These are phyloP conservation scores for Numenius arquata DNA, from an alignment of 2,113 vertebrate genomes.

Conservation along the genomic window DNA sequence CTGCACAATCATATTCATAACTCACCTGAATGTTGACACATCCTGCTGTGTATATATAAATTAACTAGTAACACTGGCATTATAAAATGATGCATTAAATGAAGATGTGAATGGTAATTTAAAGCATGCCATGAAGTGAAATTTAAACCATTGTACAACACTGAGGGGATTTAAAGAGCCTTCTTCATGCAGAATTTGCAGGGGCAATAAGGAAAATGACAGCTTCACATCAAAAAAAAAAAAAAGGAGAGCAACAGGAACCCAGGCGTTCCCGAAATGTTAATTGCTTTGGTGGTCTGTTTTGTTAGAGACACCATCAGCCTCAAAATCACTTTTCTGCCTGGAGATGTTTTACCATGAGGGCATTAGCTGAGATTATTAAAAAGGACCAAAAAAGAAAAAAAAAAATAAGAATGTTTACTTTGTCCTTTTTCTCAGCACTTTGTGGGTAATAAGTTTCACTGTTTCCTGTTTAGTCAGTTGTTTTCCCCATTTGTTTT, in stretches of 20 bases:
- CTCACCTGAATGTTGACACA: conserved; percentile 68
- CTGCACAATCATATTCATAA: conserved; percentile 60
- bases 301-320: conserved; percentile 28
- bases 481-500: conserved; percentile 66
- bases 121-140: conserved; percentile 65
- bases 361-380: neutral
- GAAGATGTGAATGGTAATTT: conserved; percentile 66
- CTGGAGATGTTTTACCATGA: neutral
- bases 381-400: neutral
- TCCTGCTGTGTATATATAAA: conserved; percentile 63
- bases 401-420: neutral
- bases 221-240: conserved; percentile 36
- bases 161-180: conserved; percentile 32
- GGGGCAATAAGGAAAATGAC: conserved; percentile 53
- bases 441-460: conserved; percentile 42
- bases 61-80: conserved; percentile 66
- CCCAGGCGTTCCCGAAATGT: conserved; percentile 30
- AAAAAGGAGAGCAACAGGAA: conserved; percentile 21
- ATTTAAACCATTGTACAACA: conserved; percentile 57
- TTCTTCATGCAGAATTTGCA: conserved; percentile 28
- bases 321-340: conserved; percentile 51
- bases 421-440: conserved; percentile 53
- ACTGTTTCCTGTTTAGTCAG: conserved; percentile 65
- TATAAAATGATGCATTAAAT: conserved; percentile 69
- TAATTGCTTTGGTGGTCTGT: conserved; percentile 52